Evolutionary conservation across 2,888 invertebrate species (phyloP).

Genomic region (Sturmia bella): DNA sequence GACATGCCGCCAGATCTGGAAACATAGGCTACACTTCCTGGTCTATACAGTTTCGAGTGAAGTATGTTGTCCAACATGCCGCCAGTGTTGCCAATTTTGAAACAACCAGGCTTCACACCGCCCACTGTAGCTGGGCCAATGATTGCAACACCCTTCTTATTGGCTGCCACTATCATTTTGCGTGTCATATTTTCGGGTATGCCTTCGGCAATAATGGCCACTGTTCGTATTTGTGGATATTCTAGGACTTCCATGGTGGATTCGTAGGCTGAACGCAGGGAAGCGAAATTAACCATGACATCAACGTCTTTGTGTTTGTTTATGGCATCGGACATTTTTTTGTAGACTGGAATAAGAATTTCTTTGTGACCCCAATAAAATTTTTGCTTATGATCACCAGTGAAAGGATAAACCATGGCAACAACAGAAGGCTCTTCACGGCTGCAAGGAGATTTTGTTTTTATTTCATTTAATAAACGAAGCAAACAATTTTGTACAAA

Average conservation of each 20-base stretch:
- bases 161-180: constrained; percentile 92
- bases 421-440: constrained; percentile 95
- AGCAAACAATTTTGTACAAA: too few relatives aligned
- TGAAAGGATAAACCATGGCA: constrained; percentile 99
- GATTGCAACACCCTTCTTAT: constrained; percentile 91
- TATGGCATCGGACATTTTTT: constrained; percentile 98
- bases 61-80: constrained; percentile 99
- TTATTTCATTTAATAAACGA: not conserved
- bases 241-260: constrained; percentile 97
- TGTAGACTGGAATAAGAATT: constrained; percentile 95
- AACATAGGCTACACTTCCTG: constrained; percentile 99
- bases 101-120: constrained; percentile 98
- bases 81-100: constrained; percentile 99
- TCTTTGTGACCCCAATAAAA: constrained; percentile 99
- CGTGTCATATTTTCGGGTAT: constrained; percentile 99
- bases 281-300: constrained; percentile 98
- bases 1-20: constrained; percentile 99
- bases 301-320: constrained; percentile 96
- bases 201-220: constrained; percentile 99
- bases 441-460: constrained; percentile 83
- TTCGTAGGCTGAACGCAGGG: constrained; percentile 97
- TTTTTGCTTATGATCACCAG: constrained; percentile 99
- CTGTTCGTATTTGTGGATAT: constrained; percentile 96
- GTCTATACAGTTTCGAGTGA: constrained; percentile 97
- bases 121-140: constrained; percentile 98